Evolutionary conservation across 2,113 vertebrate genomes (phyloP), one percentile per base, ranked within the genome.

Genomic region (Serilophus lunatus): DNA sequence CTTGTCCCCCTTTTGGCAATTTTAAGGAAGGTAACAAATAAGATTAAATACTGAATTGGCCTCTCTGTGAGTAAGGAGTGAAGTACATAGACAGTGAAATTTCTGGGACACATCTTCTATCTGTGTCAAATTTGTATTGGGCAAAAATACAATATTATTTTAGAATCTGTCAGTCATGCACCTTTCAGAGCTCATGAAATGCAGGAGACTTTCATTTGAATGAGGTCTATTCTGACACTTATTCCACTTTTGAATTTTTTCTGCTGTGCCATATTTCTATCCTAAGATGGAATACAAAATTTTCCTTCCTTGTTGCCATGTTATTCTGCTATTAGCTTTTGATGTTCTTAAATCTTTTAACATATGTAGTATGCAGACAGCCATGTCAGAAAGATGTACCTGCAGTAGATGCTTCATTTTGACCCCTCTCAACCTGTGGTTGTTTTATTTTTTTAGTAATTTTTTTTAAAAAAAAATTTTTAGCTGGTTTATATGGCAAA

Each of bases 11-110:
- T 66, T 65, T 59, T 83, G 54, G 35, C 23, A 70, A 9, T 81
- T 77, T 57, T 66, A 76, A 59, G 82, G 18, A 56, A 69, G 28
- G 47, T 60, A 57, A 65, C 5, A 71, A 59, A 36, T 42, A 88
- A 66, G 42, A 44, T 89, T 68, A 60, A 80, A 87, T 28, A 26
- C 35, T 47, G 38, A 69, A 47, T 59, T 86, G 28, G 28, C 7
- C 12, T 64, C 6, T 89, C 53, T 13, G 2, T 75, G 60, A 50
- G 33, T 80, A 59, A 77, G 23, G 24, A 76, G 6, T 88, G 82
- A 85, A 80, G 23, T 61, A 65, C 38, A 90, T 42, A 72, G 38
- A n/a, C 83, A 70, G 24, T 93, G 82, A 95, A 95, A 78, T 94
- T 88, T 96, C 88, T 93, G 83, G 88, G 88, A 47, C 92, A 90